phyloP scores from a whole-genome alignment of 2,797 vertebrate species.

The Diplodus sargus region DNA sequence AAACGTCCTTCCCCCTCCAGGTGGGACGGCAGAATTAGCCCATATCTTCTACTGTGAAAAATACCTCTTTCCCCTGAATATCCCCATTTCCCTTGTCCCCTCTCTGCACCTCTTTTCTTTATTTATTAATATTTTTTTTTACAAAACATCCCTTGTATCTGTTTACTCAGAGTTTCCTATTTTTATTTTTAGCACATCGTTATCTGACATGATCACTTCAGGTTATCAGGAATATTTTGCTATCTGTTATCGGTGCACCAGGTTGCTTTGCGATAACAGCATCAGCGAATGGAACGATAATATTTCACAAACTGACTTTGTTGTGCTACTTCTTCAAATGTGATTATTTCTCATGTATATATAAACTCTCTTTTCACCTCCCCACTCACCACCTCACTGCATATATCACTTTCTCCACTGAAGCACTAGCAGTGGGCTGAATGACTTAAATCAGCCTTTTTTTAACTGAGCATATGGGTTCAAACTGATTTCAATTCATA shows the following conservation, averaged over 20 bases:
- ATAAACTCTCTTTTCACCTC: conserved; percentile 23
- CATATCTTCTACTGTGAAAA: conserved; percentile 17
- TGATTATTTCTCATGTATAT: conserved; percentile 16
- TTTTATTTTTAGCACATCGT: conserved; percentile 42
- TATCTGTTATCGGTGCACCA: conserved; percentile 35
- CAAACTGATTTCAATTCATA: not conserved
- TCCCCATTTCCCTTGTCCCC: conserved; percentile 14
- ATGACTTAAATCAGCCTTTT: conserved; percentile 4
- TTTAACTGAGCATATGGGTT: not conserved
- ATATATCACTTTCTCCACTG: conserved; percentile 13
- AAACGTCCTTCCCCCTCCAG: conserved; percentile 50
- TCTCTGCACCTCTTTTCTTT: conserved; percentile 11
- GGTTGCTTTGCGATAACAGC: conserved; percentile 8
- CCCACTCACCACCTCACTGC: conserved; percentile 18
- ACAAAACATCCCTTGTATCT: conserved; percentile 9
- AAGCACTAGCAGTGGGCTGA: conserved; percentile 20
- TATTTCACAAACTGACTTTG: conserved; percentile 33
- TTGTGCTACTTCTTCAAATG: conserved; percentile 18
- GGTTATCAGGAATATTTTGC: conserved; percentile 34
- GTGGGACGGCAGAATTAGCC: conserved; percentile 26
- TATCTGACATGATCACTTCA: conserved; percentile 33
- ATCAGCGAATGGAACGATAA: conserved; percentile 27
- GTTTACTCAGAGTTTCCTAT: conserved; percentile 13
- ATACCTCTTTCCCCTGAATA: conserved; percentile 23
- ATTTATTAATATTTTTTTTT: not conserved